Conservation (phyloP, 2,888 invertebrate genomes). For the Bellardia bayeri region DNA sequence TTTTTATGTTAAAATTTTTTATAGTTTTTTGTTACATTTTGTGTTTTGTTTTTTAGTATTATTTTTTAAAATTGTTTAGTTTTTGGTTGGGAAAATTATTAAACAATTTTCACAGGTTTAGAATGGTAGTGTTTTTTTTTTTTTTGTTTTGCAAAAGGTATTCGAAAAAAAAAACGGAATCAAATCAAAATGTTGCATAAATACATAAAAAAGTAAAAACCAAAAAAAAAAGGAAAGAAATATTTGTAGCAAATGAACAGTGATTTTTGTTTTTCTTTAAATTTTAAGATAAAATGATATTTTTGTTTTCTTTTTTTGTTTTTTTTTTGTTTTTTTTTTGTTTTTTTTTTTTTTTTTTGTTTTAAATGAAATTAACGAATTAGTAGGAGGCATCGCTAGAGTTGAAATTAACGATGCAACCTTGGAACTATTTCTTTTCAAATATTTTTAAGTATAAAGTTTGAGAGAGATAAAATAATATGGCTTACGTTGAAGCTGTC, state of each 20-base stretch:
- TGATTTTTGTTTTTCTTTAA: constrained; percentile 54
- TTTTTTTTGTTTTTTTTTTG: constrained; percentile 40
- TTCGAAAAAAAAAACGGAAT: constrained; percentile 71
- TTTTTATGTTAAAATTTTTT: constrained; percentile 53
- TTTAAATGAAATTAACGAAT: constrained; percentile 41
- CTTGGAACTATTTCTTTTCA: constrained; percentile 35
- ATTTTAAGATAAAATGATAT: constrained; percentile 51
- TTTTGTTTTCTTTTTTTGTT: constrained; percentile 42
- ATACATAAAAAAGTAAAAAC: constrained; percentile 73
- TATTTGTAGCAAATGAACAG: constrained; percentile 79
- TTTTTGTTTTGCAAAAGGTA: constrained; percentile 70
- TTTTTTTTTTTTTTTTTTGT: constrained; percentile 39
- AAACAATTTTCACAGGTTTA: constrained; percentile 61
- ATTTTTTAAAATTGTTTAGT: background rate
- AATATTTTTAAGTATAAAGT: constrained; percentile 55
- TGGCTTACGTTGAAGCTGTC: constrained; percentile 94
- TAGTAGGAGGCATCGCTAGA: constrained; percentile 63
- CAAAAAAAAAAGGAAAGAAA: constrained; percentile 81
- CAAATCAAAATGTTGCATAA: constrained; percentile 75
- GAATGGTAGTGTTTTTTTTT: constrained; percentile 49
- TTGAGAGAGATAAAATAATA: constrained; percentile 72
- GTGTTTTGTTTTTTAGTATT: constrained; percentile 40
- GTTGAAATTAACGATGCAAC: constrained; percentile 55
- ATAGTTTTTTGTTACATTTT: constrained; percentile 54
- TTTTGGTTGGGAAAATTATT: constrained; percentile 70